A percentile compares a stretch with the other conserved stretches of the same genome.
Conservation (phyloP, 2,888 invertebrate species). For the Iphiclides podalirius region DNA sequence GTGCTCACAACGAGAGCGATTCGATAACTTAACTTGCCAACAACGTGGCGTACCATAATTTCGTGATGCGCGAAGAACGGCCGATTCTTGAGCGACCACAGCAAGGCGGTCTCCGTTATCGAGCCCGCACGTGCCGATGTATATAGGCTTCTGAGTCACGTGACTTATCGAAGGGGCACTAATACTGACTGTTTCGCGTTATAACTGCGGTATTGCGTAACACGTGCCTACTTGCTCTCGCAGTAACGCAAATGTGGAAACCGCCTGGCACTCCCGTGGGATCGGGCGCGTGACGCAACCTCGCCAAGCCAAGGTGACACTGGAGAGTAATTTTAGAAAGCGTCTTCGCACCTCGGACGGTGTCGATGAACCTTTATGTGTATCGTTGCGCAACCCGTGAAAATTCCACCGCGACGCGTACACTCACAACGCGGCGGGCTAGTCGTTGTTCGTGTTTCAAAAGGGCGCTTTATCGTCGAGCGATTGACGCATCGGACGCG, state of each 20-base stretch:
- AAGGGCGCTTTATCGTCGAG: no score
- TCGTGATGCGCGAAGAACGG: no score
- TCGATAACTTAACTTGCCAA: no score
- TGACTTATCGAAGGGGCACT: conserved; percentile 14
- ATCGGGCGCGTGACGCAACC: conserved; percentile 49
- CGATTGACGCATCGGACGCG: no score
- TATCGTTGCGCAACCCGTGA: conserved; percentile 15
- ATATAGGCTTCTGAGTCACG: conserved; percentile 3
- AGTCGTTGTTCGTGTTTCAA: no score
- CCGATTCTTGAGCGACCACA: no score
- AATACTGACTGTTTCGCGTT: conserved; percentile 17
- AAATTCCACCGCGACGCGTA: no score
- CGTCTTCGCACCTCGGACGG: conserved; percentile 51
- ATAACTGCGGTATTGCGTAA: conserved; percentile 16
- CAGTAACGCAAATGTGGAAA: conserved; percentile 13
- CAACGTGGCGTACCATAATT: no score
- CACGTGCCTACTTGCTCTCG: conserved; percentile 9
- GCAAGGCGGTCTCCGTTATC: conserved; percentile 6
- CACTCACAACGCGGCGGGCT: no score
- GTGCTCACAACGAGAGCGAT: no score
- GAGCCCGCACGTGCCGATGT: conserved; percentile 9
- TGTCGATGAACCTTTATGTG: conserved; percentile 57
- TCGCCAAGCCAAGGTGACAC: conserved; percentile 68
- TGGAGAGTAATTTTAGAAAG: conserved; percentile 76
- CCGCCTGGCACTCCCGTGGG: conserved; percentile 19